phyloP scores from a whole-genome alignment of 2,113 vertebrate genomes.

The Etheostoma cragini region DNA sequence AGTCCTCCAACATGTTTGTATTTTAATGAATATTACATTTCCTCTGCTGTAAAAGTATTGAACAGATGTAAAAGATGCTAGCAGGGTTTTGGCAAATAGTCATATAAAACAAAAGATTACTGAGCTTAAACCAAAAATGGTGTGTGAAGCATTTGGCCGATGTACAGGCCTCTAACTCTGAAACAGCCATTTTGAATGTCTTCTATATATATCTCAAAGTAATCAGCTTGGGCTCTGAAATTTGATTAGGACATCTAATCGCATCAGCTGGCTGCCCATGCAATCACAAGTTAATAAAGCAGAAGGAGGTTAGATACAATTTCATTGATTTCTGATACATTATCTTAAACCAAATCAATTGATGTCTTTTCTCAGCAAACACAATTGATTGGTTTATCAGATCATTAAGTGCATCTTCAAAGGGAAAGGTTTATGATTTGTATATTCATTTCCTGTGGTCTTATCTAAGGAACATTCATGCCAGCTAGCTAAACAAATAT shows the following conservation, averaged over 20 bases:
- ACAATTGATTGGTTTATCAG: conserved; percentile 28
- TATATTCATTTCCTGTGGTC: conserved; percentile 5
- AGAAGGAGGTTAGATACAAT: conserved; percentile 48
- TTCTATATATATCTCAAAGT: conserved; percentile 38
- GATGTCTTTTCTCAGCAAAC: conserved; percentile 21
- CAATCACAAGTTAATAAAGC: conserved; percentile 70
- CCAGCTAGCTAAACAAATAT: background rate
- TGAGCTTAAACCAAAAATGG: background rate
- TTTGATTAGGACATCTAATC: conserved; percentile 70
- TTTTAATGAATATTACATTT: background rate
- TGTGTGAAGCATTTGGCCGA: background rate
- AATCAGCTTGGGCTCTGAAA: conserved; percentile 61
- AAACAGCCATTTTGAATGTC: conserved; percentile 29
- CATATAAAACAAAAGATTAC: background rate
- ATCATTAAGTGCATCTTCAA: conserved; percentile 33
- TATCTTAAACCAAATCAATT: conserved; percentile 53
- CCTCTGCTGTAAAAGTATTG: background rate
- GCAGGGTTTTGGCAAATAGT: background rate
- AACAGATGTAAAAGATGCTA: background rate
- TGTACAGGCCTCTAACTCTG: conserved; percentile 2
- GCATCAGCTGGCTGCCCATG: conserved; percentile 55
- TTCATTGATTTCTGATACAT: conserved; percentile 58
- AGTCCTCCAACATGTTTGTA: background rate
- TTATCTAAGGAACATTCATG: background rate
- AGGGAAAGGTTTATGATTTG: conserved; percentile 29